These are phyloP conservation scores for Melanotaenia nigrans DNA, from an alignment of 2,797 vertebrate genomes.

Conservation along the genomic window DNA sequence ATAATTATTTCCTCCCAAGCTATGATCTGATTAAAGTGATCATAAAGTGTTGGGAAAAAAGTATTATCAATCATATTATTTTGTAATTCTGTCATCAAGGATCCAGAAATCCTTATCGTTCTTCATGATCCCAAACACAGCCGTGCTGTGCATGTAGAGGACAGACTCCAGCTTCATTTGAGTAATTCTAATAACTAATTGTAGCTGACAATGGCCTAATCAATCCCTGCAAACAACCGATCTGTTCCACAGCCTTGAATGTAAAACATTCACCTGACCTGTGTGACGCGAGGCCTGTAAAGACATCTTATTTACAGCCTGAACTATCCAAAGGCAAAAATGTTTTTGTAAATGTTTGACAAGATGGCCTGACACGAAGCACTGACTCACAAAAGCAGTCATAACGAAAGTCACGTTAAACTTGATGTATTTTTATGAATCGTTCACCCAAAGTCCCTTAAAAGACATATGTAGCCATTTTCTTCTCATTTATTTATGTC, in stretches of 20 bases:
- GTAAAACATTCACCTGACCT: constrained; percentile 59
- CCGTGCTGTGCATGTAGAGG: constrained; percentile 8
- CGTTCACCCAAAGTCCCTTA: background rate
- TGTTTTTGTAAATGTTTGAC: constrained; percentile 68
- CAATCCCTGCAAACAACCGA: background rate
- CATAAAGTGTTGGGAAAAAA: background rate
- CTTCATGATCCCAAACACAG: constrained; percentile 27
- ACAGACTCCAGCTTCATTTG: background rate
- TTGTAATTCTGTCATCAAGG: too few species aligned
- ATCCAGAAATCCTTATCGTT: constrained; percentile 28
- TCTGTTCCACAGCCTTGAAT: constrained; percentile 9
- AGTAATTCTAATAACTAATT: constrained; percentile 1
- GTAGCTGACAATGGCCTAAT: constrained; percentile 7
- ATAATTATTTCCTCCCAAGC: background rate
- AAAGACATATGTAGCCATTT: background rate
- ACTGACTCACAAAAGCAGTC: background rate
- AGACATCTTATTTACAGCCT: constrained; percentile 44
- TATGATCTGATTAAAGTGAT: background rate
- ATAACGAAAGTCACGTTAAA: too few species aligned
- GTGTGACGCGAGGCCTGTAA: constrained; percentile 19
- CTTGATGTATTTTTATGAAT: background rate
- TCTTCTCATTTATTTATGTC: background rate
- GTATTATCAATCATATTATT: background rate
- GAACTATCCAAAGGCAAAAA: constrained; percentile 29
- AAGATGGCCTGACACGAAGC: constrained; percentile 9